Conservation (phyloP, 2,888 invertebrate species). For the Timandra comae region DNA sequence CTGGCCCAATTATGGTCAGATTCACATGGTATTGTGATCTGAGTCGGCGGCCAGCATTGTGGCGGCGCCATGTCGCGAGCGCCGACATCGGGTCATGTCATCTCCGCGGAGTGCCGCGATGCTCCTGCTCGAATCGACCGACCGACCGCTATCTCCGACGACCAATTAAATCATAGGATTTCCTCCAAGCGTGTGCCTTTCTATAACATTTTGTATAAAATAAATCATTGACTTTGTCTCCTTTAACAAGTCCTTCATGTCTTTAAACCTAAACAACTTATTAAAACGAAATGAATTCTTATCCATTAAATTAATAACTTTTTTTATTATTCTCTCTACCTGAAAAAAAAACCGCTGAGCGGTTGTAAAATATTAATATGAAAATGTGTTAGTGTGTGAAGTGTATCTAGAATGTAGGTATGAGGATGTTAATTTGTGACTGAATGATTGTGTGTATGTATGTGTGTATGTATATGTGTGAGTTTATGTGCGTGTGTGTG, state of each 20-base stretch:
- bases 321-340: conserved; percentile 38
- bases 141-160: conserved; percentile 61
- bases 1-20: no score
- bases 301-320: conserved; percentile 36
- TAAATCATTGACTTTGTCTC: conserved; percentile 38
- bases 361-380: conserved; percentile 39
- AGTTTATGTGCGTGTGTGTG: conserved; percentile 14
- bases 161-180: conserved; percentile 70
- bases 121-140: conserved; percentile 43
- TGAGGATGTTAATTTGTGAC: no score
- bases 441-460: conserved; percentile 14
- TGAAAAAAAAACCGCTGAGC: conserved; percentile 55
- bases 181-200: conserved; percentile 70
- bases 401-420: no score
- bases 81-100: conserved; percentile 23
- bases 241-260: conserved; percentile 38
- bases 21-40: no score
- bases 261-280: conserved; percentile 44
- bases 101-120: conserved; percentile 37
- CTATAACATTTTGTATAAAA: conserved; percentile 74
- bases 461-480: conserved; percentile 16
- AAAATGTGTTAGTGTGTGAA: conserved; percentile 12
- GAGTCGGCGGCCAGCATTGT: no score
- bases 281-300: conserved; percentile 44
- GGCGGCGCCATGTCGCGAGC: no score